phyloP scores from a whole-genome alignment of 2,113 vertebrate species.

The Pygoscelis adeliae region DNA sequence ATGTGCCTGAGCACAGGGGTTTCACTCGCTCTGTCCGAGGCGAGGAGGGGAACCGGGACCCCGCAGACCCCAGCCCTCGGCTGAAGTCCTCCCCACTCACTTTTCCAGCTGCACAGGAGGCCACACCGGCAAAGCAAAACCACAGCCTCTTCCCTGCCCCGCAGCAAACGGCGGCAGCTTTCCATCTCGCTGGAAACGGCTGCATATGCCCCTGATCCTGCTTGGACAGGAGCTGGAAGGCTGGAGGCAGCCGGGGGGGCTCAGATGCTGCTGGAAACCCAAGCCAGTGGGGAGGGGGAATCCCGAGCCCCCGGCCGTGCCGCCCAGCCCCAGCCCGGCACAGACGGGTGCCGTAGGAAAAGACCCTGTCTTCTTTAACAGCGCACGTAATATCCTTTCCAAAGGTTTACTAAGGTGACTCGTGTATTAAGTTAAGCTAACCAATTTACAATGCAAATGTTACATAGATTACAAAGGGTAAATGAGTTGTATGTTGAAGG shows the following conservation, averaged over 20 bases:
- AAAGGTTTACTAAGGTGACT: slow-evolving; percentile 13
- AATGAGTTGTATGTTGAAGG: slow-evolving; percentile 66
- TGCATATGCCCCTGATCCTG: rapidly evolving
- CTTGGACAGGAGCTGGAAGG: not conserved
- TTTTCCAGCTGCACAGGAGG: not conserved
- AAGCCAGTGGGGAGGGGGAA: rapidly evolving
- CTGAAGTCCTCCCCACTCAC: not conserved
- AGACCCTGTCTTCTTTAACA: not conserved
- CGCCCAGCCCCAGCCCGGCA: not conserved
- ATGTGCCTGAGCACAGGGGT: not conserved
- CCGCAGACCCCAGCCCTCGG: rapidly evolving
- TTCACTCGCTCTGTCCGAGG: not conserved
- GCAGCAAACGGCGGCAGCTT: not conserved
- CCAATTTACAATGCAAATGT: slow-evolving; percentile 69
- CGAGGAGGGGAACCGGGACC: not conserved
- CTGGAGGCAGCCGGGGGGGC: too few relatives aligned
- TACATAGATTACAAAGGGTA: slow-evolving; percentile 55
- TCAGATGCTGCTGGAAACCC: not conserved
- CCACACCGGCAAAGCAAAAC: not conserved
- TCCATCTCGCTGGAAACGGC: not conserved
- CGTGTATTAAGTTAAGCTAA: slow-evolving; percentile 35
- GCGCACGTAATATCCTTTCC: not conserved
- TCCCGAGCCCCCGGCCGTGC: rapidly evolving
- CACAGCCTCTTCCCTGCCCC: not conserved
- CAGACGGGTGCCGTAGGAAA: not conserved